Conservation (phyloP, 92 coral and sea anemone species). For the Porites divaricata region DNA sequence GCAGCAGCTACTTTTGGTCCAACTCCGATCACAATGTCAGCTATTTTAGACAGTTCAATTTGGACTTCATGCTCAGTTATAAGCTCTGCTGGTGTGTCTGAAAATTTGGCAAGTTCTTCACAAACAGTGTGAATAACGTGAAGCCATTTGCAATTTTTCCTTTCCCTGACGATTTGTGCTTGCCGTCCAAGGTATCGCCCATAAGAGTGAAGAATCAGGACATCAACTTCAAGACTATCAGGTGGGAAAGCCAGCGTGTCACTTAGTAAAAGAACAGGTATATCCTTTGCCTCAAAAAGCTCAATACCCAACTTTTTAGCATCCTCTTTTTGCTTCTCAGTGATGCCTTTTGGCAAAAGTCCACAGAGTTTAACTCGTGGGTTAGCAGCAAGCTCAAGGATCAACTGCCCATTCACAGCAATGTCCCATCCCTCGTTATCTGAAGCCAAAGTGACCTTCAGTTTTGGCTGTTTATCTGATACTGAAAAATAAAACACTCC, state of each 20-base stretch:
- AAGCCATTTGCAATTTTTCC: constrained; percentile 34
- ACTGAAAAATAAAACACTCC: not conserved
- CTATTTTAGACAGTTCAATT: constrained; percentile 15
- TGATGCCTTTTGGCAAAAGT: constrained; percentile 28
- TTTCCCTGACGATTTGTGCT: constrained; percentile 32
- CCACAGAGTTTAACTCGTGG: constrained; percentile 32
- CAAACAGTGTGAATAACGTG: constrained; percentile 48
- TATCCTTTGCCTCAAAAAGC: constrained; percentile 31
- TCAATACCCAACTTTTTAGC: constrained; percentile 18
- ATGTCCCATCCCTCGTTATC: constrained; percentile 37
- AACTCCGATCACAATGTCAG: constrained; percentile 37
- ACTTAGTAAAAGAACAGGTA: not conserved
- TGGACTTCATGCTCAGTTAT: constrained; percentile 32
- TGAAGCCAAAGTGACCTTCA: constrained; percentile 30
- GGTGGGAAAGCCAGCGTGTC: constrained; percentile 45
- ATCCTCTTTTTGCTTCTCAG: constrained; percentile 16
- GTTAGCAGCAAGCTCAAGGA: constrained; percentile 32
- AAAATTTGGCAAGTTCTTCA: constrained; percentile 17
- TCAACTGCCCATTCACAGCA: constrained; percentile 39
- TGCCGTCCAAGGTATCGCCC: constrained; percentile 35
- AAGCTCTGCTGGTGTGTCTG: not conserved
- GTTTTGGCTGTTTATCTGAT: not conserved
- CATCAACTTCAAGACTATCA: constrained; percentile 29
- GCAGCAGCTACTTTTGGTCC: constrained; percentile 44
- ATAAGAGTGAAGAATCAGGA: constrained; percentile 34